Conservation (phyloP, 2,888 invertebrate genomes). For the Arctia plantaginis region DNA sequence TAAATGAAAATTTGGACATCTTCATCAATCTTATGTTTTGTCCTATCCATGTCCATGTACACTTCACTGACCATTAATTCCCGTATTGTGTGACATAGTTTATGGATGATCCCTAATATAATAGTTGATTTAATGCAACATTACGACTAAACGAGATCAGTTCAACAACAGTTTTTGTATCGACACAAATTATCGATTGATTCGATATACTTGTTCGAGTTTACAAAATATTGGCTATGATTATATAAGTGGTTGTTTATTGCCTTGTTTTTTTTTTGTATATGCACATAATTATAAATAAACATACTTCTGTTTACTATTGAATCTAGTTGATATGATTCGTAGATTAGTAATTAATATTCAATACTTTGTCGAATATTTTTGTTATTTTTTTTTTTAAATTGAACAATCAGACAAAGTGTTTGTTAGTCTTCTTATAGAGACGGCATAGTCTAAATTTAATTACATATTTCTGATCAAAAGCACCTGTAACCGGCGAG, state of each 20-base stretch:
- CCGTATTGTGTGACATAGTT: not conserved
- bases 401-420: not conserved
- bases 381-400: not conserved
- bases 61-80: not conserved
- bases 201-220: not conserved
- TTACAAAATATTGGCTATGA: not conserved
- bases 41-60: not conserved
- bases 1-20: not conserved
- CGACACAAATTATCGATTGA: not conserved
- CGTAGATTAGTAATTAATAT: slow-evolving; percentile 6
- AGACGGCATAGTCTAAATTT: not conserved
- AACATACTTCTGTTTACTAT: slow-evolving; percentile 30
- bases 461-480: not conserved
- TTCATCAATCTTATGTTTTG: not conserved
- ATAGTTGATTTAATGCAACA: not conserved
- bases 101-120: not conserved
- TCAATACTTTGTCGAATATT: not conserved
- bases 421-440: not conserved
- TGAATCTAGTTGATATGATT: slow-evolving; percentile 20
- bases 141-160: not conserved
- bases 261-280: slow-evolving; percentile 39
- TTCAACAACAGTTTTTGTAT: not conserved
- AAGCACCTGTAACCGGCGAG: too few relatives aligned
- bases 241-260: slow-evolving; percentile 35
- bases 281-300: slow-evolving; percentile 28